Conservation (phyloP, 2,113 vertebrate species). For the Myocastor coypus region DNA sequence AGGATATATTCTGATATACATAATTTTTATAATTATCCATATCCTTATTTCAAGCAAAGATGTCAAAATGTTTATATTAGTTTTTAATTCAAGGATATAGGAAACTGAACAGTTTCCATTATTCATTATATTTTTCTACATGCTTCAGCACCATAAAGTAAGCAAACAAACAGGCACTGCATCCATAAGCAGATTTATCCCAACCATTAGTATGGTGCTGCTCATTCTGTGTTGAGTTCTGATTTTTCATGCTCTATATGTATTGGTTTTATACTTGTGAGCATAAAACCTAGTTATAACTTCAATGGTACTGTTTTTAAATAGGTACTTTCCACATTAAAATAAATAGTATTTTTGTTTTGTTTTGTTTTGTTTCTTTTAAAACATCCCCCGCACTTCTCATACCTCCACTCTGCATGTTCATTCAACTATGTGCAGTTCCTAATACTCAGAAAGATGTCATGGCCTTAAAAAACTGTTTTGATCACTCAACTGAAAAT, state of each 20-base stretch:
- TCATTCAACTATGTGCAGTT: not conserved
- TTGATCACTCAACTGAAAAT: not conserved
- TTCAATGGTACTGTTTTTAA: not conserved
- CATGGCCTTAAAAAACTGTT: not conserved
- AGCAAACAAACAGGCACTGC: not conserved
- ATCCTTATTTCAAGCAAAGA: not conserved
- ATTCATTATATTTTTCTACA: not conserved
- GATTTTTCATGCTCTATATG: not conserved
- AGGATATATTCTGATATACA: not conserved
- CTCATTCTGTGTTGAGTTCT: not conserved
- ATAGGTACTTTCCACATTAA: not conserved
- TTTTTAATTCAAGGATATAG: not conserved
- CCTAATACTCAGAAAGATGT: not conserved
- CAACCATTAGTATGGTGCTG: not conserved
- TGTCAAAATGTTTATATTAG: not conserved
- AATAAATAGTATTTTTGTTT: not conserved
- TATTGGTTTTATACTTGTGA: not conserved
- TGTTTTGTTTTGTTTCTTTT: too few relatives aligned
- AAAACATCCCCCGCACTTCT: not conserved
- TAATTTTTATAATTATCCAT: not conserved
- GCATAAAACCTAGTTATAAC: not conserved
- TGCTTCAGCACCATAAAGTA: not conserved
- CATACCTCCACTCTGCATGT: not conserved
- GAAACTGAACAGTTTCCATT: not conserved
- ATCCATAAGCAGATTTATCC: not conserved